Conservation (phyloP, 2,888 invertebrate genomes). For the Cerastis rubricosa region DNA sequence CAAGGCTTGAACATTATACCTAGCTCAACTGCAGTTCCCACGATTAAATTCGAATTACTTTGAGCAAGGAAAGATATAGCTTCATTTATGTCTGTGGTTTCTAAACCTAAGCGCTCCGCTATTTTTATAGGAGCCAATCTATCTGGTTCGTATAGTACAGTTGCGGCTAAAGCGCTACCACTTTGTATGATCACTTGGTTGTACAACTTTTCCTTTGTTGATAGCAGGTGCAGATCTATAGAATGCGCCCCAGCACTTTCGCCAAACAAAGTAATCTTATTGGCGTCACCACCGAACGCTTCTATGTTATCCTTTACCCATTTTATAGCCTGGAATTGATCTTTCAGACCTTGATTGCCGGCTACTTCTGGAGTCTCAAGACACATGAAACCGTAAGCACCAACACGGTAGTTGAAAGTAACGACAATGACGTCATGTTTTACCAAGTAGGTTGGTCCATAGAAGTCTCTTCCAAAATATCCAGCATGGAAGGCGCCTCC, state of each 20-base stretch:
- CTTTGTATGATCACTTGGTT: conserved; percentile 76
- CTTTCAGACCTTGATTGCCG: conserved; percentile 82
- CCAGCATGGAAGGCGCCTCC: conserved; percentile 76
- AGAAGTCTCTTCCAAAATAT: conserved; percentile 61
- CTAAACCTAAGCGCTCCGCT: conserved; percentile 71
- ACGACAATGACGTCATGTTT: conserved; percentile 78
- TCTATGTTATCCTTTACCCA: conserved; percentile 79
- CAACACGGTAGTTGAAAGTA: conserved; percentile 76
- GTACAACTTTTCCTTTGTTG: conserved; percentile 71
- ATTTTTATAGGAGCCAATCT: conserved; percentile 70
- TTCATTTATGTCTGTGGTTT: conserved; percentile 62
- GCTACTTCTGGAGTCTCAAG: conserved; percentile 74
- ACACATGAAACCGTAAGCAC: conserved; percentile 82
- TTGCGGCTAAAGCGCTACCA: conserved; percentile 70
- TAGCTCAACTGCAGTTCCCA: conserved; percentile 65
- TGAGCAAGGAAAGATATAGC: conserved; percentile 71
- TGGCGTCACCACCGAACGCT: conserved; percentile 78
- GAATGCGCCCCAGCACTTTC: conserved; percentile 77
- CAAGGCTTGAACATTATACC: conserved; percentile 73
- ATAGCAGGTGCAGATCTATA: conserved; percentile 76
- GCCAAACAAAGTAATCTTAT: conserved; percentile 77
- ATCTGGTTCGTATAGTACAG: conserved; percentile 68
- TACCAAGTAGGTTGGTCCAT: conserved; percentile 75
- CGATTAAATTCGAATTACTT: conserved; percentile 66
- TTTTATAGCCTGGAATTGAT: conserved; percentile 76